These are phyloP conservation scores for Dasypolia templi DNA, from an alignment of 2,888 invertebrate genomes.

Conservation along the genomic window DNA sequence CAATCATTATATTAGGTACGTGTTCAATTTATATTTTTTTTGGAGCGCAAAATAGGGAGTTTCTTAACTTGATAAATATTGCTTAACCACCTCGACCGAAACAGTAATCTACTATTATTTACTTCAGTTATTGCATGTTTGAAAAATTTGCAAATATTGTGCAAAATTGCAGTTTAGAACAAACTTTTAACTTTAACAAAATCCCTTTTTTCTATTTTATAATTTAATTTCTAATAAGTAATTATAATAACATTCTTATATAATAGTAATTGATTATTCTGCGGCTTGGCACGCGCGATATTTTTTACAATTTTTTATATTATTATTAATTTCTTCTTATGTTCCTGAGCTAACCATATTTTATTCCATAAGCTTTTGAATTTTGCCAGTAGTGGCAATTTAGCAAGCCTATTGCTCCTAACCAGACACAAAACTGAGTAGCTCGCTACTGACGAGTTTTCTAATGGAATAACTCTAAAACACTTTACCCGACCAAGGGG, in stretches of 20 bases:
- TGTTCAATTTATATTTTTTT: no score
- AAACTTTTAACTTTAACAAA: background rate
- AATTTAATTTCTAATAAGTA: background rate
- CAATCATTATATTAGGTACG: no score
- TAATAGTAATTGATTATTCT: conserved; percentile 25
- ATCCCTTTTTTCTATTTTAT: background rate
- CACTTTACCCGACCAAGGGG: background rate
- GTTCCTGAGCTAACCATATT: background rate
- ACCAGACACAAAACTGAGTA: background rate
- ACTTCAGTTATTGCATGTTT: no score
- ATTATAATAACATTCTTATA: background rate
- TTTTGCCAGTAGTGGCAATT: background rate
- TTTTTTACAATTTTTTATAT: background rate
- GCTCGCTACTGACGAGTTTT: background rate
- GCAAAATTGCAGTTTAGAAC: background rate
- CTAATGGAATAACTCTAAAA: background rate
- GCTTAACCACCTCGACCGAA: background rate
- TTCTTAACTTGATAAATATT: no score
- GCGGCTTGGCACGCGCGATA: conserved; percentile 20
- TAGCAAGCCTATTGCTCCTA: background rate
- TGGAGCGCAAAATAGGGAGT: no score
- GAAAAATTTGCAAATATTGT: no score
- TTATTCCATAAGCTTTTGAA: background rate
- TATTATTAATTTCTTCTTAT: background rate
- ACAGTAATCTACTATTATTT: no score